These are phyloP conservation scores for Neuroscelio doddi DNA, from an alignment of 2,888 invertebrate species.

Conservation along the genomic window DNA sequence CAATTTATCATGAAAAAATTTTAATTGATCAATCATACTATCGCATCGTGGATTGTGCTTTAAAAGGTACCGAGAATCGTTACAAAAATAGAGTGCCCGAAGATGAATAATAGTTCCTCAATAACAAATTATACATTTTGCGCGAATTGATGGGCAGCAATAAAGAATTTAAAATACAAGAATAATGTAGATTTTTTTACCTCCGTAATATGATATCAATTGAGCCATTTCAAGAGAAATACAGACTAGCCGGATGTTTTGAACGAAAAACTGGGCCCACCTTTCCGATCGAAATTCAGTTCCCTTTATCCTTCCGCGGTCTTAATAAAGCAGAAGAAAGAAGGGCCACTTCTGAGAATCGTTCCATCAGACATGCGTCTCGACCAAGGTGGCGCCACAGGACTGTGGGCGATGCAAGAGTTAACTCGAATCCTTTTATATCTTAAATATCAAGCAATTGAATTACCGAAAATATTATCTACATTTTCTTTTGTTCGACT, in stretches of 20 bases:
- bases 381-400: constrained; percentile 57
- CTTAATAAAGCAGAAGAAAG: constrained; percentile 54
- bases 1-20: constrained; percentile 32
- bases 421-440: constrained; percentile 34
- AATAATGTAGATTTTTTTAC: too few species aligned
- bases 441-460: too few species aligned
- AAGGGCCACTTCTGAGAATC: constrained; percentile 57
- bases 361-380: constrained; percentile 57
- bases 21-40: constrained; percentile 32
- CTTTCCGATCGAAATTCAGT: constrained; percentile 42
- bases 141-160: neutral
- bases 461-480: too few species aligned
- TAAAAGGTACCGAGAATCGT: neutral
- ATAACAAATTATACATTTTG: neutral
- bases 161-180: too few species aligned
- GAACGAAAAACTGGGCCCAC: constrained; percentile 28
- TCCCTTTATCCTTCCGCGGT: constrained; percentile 40
- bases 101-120: too few species aligned
- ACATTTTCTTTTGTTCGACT: too few species aligned
- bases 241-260: constrained; percentile 13
- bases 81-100: neutral
- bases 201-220: constrained; percentile 7
- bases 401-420: constrained; percentile 62
- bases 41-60: constrained; percentile 6
- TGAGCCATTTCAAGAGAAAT: constrained; percentile 12